phyloP scores from a whole-genome alignment of 2,797 vertebrate species.

The Sphenopsis melanotis region DNA sequence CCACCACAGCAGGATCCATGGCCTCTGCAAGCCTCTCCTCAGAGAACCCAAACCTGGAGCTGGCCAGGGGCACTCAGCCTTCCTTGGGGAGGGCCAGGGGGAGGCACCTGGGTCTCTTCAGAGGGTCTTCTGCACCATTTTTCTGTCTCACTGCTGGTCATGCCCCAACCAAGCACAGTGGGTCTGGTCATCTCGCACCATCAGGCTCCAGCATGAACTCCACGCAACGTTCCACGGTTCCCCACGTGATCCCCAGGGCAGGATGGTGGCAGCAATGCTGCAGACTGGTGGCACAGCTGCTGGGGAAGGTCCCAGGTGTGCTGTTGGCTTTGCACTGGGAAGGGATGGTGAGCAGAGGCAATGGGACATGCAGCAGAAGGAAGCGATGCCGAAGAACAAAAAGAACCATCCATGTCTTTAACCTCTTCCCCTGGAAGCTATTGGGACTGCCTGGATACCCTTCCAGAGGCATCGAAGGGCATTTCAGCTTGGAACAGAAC shows the following conservation, averaged over 20 bases:
- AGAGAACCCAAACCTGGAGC: not conserved
- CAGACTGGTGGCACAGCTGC: not conserved
- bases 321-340: not conserved
- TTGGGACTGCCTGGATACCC: constrained; percentile 54
- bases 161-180: not conserved
- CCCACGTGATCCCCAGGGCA: not conserved
- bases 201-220: not conserved
- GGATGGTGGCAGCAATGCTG: not conserved
- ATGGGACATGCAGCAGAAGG: constrained; percentile 57
- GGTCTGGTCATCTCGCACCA: not conserved
- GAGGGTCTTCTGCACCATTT: not conserved
- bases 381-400: constrained; percentile 16
- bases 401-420: constrained; percentile 59
- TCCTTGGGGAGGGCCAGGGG: not conserved
- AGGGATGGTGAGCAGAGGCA: not conserved
- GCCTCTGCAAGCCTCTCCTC: not conserved
- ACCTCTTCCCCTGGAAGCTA: constrained; percentile 53
- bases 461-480: constrained; percentile 61
- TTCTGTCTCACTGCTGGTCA: not conserved
- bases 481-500: constrained; percentile 38
- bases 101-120: not conserved
- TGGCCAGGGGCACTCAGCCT: fast-evolving
- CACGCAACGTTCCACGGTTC: fast-evolving
- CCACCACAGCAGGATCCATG: fast-evolving
- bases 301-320: not conserved